Conservation (phyloP, 1,140 invertebrate species). For the Pseudachorutes palmiensis region DNA sequence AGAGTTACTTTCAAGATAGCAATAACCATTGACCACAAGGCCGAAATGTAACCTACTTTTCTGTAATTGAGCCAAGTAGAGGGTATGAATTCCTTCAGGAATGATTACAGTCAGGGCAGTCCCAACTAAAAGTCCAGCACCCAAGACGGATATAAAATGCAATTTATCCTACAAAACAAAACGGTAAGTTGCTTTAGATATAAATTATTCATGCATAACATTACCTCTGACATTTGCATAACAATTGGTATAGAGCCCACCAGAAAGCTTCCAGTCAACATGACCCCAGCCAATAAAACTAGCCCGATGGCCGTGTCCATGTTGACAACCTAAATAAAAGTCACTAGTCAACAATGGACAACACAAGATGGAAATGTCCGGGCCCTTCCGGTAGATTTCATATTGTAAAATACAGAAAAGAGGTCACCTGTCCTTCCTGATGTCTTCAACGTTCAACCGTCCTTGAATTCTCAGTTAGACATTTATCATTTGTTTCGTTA, state of each 20-base stretch:
- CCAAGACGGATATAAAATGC: conserved; percentile 85
- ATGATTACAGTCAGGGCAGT: conserved; percentile 97
- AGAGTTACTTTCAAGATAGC: conserved; percentile 1
- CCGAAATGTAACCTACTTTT: conserved; percentile 16
- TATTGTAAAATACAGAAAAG: too few relatives aligned
- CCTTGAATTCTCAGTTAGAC: too few relatives aligned
- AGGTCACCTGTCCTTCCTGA: too few relatives aligned
- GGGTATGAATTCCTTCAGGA: conserved; percentile 88
- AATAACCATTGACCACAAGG: not conserved
- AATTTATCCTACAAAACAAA: conserved; percentile 73
- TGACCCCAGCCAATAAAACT: conserved; percentile 71
- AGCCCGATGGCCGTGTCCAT: conserved; percentile 80
- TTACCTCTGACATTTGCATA: conserved; percentile 88
- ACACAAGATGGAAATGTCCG: too few relatives aligned
- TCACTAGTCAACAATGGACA: too few relatives aligned
- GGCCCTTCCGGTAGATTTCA: too few relatives aligned
- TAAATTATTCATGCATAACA: too few relatives aligned
- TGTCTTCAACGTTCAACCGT: too few relatives aligned
- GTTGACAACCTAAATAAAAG: not conserved
- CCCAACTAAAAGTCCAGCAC: conserved; percentile 93
- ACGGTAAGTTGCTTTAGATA: conserved; percentile 28
- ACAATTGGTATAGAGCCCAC: conserved; percentile 87
- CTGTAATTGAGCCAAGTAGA: conserved; percentile 48
- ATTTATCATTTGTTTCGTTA: too few relatives aligned
- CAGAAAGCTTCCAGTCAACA: conserved; percentile 86